phyloP scores from a whole-genome alignment of 2,113 vertebrate genomes.

The Eulemur rufifrons region DNA sequence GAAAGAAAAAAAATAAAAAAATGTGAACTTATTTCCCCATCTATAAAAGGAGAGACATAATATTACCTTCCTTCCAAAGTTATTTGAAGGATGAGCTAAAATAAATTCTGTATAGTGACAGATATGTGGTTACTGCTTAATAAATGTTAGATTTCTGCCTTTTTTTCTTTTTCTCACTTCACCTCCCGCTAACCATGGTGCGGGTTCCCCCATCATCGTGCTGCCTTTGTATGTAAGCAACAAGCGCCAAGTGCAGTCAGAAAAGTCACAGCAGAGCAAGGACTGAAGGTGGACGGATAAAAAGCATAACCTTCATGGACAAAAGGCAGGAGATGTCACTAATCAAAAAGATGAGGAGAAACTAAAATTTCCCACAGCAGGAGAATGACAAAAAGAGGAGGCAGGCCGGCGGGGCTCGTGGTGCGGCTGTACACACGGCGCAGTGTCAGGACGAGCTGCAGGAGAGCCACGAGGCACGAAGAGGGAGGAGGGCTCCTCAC shows the following conservation, averaged over 20 bases:
- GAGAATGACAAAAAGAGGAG: neutral
- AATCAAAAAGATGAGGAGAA: neutral
- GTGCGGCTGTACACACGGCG: neutral
- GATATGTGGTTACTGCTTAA: neutral
- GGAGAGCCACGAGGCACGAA: fast-evolving
- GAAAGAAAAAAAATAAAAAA: no score
- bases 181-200: neutral
- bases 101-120: neutral
- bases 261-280: neutral
- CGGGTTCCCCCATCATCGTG: neutral
- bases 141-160: neutral
- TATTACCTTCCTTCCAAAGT: neutral
- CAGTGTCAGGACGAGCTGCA: no score
- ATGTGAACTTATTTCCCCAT: neutral
- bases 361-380: neutral
- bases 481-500: neutral
- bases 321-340: neutral
- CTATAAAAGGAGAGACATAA: neutral
- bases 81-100: neutral
- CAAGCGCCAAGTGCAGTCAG: neutral
- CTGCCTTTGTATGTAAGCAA: neutral
- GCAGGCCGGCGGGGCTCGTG: neutral
- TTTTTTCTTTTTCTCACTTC: neutral
- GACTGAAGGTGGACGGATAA: no score
- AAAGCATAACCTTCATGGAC: no score